Evolutionary conservation across 2,888 invertebrate genomes (phyloP).

Genomic region (Netelia virgata): DNA sequence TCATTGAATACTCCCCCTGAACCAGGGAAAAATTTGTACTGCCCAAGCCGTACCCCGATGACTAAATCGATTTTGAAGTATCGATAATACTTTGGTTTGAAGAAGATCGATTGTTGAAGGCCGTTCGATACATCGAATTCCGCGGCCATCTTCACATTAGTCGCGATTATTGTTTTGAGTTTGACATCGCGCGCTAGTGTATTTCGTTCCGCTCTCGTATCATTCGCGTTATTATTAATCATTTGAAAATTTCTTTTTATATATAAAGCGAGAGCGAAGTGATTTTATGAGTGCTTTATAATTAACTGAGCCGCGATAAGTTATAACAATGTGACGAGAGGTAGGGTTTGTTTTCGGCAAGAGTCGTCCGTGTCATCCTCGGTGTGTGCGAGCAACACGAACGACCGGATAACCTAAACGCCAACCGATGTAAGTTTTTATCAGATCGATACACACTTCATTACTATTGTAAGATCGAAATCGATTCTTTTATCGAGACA

Average conservation of each 20-base stretch:
- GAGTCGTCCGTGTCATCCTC: constrained; percentile 17
- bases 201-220: not conserved
- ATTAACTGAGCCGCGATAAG: constrained; percentile 25
- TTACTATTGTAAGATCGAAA: not conserved
- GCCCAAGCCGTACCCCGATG: too few species aligned
- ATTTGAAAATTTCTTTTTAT: constrained; percentile 36
- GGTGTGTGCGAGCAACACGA: constrained; percentile 18
- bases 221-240: constrained; percentile 16
- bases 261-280: constrained; percentile 11
- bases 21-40: too few species aligned
- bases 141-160: not conserved
- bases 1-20: too few species aligned
- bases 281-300: constrained; percentile 6
- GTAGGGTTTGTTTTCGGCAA: constrained; percentile 13
- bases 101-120: not conserved
- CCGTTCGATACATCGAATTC: constrained; percentile 9
- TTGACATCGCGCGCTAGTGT: constrained; percentile 55
- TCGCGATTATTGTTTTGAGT: constrained; percentile 46
- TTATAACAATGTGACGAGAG: constrained; percentile 60
- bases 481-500: not conserved
- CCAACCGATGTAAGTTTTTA: constrained; percentile 60
- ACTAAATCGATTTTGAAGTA: not conserved
- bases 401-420: constrained; percentile 59
- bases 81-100: not conserved
- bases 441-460: not conserved